Evolutionary conservation across 2,797 vertebrate genomes (phyloP), one percentile per base, ranked within the genome.

Genomic region (Enteromius trimaculatus): DNA sequence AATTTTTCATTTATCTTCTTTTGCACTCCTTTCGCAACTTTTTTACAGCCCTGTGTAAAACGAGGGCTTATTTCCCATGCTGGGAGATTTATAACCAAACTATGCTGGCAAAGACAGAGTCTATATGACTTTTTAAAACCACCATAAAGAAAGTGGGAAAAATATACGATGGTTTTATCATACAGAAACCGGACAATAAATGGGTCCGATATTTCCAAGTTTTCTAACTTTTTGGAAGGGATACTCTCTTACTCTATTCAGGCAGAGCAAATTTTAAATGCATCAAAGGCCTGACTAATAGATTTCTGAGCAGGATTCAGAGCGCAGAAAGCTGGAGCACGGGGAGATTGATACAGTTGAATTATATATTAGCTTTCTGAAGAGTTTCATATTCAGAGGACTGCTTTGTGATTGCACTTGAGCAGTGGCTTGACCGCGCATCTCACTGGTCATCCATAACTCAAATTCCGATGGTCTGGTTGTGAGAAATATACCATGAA

Each of bases 31-130:
- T 88, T 85, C 70, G 80, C 11, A 89, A 65, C 85, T 93, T 90
- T 92, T 95, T 94, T 93, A 95, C 92, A 92, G 89, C 85, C 91
- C 91, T 89, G 21, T 90, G 91, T 94, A 92, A 91, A 81, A 74
- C 86, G 79, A 89, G 87, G 90, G 92, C 89, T 92, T 92, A 92
- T 92, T 92, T 89, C 88, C 89, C 91, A 93, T 92, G 90, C 90
- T 87, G 84, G 84, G 89, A 92, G 92, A 95, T 95, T 95, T 94
- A 94, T 91, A 89, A 89, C 89, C 88, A 88, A 84, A 86, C 90
- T 42, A 62, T 77, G 65, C 83, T 81, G 88, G 55, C 42, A 37
- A n/a, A 65, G 62, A 79, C 60, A 79, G 60, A 64, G 71, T 26
- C 58, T 13, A 65, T 13, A 53, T 6, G 9, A 58, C 31, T 74